Percentiles rank a stretch among this genome's conserved stretches.
Evolutionary conservation across 1,140 invertebrate species (phyloP).

Genomic region (Sarcophaga bullata): DNA sequence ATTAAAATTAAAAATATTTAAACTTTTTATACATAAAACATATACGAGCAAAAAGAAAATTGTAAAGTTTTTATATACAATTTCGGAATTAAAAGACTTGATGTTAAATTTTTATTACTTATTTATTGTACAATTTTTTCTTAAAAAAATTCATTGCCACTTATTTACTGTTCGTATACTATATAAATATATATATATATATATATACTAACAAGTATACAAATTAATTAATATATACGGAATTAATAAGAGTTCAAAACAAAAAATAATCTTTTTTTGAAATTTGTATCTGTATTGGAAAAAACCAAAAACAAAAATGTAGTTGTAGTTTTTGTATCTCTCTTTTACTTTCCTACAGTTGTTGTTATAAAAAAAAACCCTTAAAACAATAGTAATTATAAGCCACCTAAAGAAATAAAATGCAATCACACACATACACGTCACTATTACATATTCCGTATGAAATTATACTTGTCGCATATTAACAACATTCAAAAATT

Average conservation of each 20-base stretch:
- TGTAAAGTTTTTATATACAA: background rate
- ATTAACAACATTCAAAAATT: too few species aligned
- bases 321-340: background rate
- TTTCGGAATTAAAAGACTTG: slow-evolving; percentile 18
- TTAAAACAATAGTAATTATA: background rate
- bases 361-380: background rate
- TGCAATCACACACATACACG: background rate
- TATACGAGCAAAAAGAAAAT: background rate
- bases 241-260: background rate
- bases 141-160: too few species aligned
- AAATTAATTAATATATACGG: too few species aligned
- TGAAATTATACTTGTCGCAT: too few species aligned
- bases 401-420: background rate
- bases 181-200: too few species aligned
- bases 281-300: background rate
- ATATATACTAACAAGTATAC: too few species aligned
- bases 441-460: too few species aligned
- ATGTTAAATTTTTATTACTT: background rate
- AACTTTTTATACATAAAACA: background rate
- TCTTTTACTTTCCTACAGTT: background rate
- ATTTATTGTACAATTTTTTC: too few species aligned
- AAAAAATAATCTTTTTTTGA: background rate
- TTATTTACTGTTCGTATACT: too few species aligned
- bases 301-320: background rate
- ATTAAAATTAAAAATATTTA: background rate